A percentile compares a stretch with the other conserved stretches of the same genome.
Conservation (phyloP, 2,797 vertebrate genomes). For the Melanotaenia pygmaea region DNA sequence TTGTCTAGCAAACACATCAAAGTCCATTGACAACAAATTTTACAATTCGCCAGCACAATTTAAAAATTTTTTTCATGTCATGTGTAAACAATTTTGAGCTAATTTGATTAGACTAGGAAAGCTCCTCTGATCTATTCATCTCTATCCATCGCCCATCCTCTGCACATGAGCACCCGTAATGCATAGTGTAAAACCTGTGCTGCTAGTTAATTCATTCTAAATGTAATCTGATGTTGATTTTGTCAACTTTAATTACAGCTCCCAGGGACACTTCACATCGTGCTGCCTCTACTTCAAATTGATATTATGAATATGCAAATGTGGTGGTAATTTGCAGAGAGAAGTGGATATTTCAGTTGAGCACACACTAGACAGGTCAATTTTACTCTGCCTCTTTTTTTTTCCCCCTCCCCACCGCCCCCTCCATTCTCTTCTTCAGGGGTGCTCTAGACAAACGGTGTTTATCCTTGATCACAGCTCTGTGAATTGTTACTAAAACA, state of each 20-base stretch:
- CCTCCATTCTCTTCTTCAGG: slow-evolving; percentile 79
- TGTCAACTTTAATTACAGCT: slow-evolving; percentile 99
- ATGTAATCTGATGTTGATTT: slow-evolving; percentile 99
- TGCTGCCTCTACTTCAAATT: slow-evolving; percentile 95
- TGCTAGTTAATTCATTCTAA: slow-evolving; percentile 97
- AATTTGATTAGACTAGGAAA: slow-evolving; percentile 57
- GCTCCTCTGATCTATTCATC: slow-evolving; percentile 35
- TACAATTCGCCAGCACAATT: slow-evolving; percentile 40
- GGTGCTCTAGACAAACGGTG: slow-evolving; percentile 90
- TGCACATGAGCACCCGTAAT: slow-evolving; percentile 73
- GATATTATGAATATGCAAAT: slow-evolving; percentile 99
- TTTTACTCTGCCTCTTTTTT: slow-evolving; percentile 78
- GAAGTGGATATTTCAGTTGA: slow-evolving; percentile 97
- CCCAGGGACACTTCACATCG: slow-evolving; percentile 97
- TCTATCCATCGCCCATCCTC: slow-evolving; percentile 32
- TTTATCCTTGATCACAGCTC: slow-evolving; percentile 86
- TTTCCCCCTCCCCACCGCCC: slow-evolving; percentile 15
- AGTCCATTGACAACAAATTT: slow-evolving; percentile 44
- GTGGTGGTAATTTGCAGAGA: slow-evolving; percentile 92
- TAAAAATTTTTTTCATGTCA: slow-evolving; percentile 21
- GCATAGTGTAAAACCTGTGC: slow-evolving; percentile 89
- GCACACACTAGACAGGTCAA: slow-evolving; percentile 95
- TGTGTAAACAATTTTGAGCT: slow-evolving; percentile 61
- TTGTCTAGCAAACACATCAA: slow-evolving; percentile 50
- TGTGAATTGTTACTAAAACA: slow-evolving; percentile 72